A percentile compares a stretch with the other conserved stretches of the same genome.
These are phyloP conservation scores for Sphaeridia pumilis DNA, from an alignment of 2,888 invertebrate genomes.

Conservation along the genomic window DNA sequence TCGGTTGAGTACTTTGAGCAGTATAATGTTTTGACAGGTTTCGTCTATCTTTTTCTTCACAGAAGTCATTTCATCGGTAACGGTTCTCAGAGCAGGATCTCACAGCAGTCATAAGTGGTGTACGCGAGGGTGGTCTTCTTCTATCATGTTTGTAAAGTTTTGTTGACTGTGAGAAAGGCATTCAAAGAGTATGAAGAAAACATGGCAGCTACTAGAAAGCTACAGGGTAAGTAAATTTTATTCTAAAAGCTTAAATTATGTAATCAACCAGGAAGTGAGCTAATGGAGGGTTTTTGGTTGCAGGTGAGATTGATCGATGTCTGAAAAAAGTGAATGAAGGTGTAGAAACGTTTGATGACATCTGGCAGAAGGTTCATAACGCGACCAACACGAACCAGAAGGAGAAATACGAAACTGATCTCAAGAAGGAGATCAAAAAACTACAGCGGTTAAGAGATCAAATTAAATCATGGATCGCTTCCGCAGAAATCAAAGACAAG, in stretches of 20 bases:
- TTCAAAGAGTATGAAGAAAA: conserved; percentile 14
- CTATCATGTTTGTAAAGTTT: too few species aligned
- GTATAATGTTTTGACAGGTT: too few species aligned
- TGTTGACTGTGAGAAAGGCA: too few species aligned
- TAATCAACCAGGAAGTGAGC: too few species aligned
- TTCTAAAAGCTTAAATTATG: too few species aligned
- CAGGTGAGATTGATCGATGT: conserved; percentile 99
- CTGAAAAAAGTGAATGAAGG: conserved; percentile 99
- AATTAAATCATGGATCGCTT: conserved; percentile 99
- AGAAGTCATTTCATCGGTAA: too few species aligned
- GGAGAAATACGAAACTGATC: conserved; percentile 99
- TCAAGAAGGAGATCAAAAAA: conserved; percentile 99
- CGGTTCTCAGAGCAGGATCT: too few species aligned
- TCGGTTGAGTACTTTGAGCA: too few species aligned
- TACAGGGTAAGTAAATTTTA: conserved; percentile 94
- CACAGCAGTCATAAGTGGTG: too few species aligned
- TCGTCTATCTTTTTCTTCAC: too few species aligned
- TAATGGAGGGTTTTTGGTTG: too few species aligned
- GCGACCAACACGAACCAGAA: conserved; percentile 98
- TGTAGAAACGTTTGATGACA: conserved; percentile 98
- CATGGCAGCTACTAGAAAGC: conserved; percentile 99
- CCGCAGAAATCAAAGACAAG: conserved; percentile 99
- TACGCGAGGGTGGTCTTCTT: too few species aligned
- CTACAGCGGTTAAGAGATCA: conserved; percentile 99
- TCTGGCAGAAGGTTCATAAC: conserved; percentile 99